Evolutionary conservation across 2,113 vertebrate genomes (phyloP).

Genomic region (Entelurus aequoreus): DNA sequence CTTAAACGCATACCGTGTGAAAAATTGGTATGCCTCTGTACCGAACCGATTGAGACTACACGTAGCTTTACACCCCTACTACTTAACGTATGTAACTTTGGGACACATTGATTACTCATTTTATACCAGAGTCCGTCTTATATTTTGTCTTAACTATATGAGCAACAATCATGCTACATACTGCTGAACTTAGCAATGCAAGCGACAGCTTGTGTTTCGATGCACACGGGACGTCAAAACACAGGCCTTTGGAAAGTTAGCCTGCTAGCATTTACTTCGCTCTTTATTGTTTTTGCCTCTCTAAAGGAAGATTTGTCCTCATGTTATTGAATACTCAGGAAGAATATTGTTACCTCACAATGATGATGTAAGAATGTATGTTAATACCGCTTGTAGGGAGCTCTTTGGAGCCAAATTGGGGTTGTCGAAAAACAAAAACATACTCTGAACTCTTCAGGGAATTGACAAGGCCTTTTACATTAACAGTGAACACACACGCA

Average conservation of each 20-base stretch:
- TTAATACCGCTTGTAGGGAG: constrained; percentile 57
- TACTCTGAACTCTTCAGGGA: constrained; percentile 56
- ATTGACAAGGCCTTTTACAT: constrained; percentile 47
- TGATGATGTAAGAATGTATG: constrained; percentile 69
- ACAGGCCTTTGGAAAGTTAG: constrained; percentile 16
- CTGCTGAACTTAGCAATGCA: constrained; percentile 5
- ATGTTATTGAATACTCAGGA: constrained; percentile 88
- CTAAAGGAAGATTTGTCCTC: constrained; percentile 70
- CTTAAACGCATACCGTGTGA: no score
- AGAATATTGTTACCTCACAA: constrained; percentile 83
- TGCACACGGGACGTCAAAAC: neutral
- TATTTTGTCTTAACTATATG: constrained; percentile 7
- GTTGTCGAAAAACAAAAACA: constrained; percentile 33
- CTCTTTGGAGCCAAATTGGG: constrained; percentile 49
- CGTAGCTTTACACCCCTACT: neutral
- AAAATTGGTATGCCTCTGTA: no score
- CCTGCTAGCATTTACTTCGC: constrained; percentile 28
- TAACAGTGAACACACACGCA: constrained; percentile 10
- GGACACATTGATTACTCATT: constrained; percentile 21
- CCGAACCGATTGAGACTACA: no score
- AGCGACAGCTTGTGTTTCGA: neutral
- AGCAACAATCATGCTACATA: constrained; percentile 10
- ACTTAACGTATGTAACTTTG: constrained; percentile 10
- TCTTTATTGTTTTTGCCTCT: constrained; percentile 55
- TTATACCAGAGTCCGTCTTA: constrained; percentile 7